Base-by-base conservation (phyloP, 2,888 invertebrate genomes). In the Ophion ellenae region DNA sequence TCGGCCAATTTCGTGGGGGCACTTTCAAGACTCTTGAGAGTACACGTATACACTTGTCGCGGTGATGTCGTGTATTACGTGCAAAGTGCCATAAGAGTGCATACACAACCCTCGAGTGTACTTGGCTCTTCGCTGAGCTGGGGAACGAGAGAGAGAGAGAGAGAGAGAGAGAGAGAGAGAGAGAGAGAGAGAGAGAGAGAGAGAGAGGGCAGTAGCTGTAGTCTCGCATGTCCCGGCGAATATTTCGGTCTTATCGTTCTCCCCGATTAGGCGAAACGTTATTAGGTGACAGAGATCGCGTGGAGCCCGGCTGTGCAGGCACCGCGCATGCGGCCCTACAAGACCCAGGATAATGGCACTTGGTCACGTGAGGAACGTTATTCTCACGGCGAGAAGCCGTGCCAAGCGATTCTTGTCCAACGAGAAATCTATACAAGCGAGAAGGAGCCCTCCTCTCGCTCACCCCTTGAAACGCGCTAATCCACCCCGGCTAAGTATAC, bases 281-380 rank as follows among this genome's bases (percentile, higher is more conserved):
- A 93, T 93, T 92, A 93, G 92, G 92, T 92, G 91, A 92, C 93
- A 92, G 90, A 89, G 92, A 92, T 92, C 92, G 92, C 92, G 93
- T 93, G 92, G 92, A 88, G 87, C 88, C 88, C 79, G 57, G 36
- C 79, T 76, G 63, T 76, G 53, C 53, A 53, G 63, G 86, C 79
- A 88, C 84, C 87, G 89, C 82, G 64, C 81, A 69, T 24, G 24
- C 53, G 71, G 76, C 61, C 77, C 59, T 73, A 66, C 53, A 73
- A 81, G 64, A 77, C 83, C 53, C 57, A 78, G 59, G 69, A 76
- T 92, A 93, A 93, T 92, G 92, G 90, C 89, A 83, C 81, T 69
- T 86, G 88, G 91, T 93, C 93, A 93, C 93, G 93, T 91, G 84
- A 92, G 74, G 81, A 3, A 82, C 80, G 83, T 87, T 87, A 85